These are phyloP conservation scores for Parapsyche elsis DNA, from an alignment of 1,140 invertebrate species.

Conservation along the genomic window DNA sequence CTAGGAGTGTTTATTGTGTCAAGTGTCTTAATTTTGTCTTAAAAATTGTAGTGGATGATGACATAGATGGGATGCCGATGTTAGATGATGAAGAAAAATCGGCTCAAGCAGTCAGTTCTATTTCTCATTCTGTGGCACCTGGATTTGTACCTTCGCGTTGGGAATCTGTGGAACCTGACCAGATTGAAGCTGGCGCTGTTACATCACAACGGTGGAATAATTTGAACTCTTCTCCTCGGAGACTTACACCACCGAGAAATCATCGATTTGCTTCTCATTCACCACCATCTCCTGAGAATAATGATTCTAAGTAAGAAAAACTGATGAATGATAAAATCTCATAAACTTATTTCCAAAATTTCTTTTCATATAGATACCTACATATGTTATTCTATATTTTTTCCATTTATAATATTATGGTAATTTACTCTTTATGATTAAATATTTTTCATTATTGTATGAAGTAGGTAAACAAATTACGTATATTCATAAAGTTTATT, in stretches of 20 bases:
- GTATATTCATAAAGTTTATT: background rate
- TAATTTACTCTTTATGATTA: background rate
- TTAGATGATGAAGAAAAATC: conserved; percentile 63
- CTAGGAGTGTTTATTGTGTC: background rate
- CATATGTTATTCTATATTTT: too few species aligned
- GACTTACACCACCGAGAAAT: conserved; percentile 41
- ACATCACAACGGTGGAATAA: conserved; percentile 90
- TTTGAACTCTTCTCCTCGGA: conserved; percentile 57
- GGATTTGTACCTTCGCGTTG: conserved; percentile 91
- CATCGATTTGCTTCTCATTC: conserved; percentile 23
- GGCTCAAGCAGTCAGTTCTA: conserved; percentile 21
- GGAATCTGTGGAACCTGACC: conserved; percentile 92
- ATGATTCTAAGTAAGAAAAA: conserved; percentile 54
- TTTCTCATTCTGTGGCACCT: conserved; percentile 59
- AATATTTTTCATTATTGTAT: background rate
- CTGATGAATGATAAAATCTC: background rate
- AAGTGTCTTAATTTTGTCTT: conserved; percentile 30
- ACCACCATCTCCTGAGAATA: conserved; percentile 46
- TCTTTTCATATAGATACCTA: too few species aligned
- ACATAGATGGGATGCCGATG: conserved; percentile 85
- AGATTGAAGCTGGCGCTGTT: conserved; percentile 86
- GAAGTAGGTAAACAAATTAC: background rate
- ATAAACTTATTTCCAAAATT: too few species aligned
- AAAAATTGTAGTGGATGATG: conserved; percentile 73
- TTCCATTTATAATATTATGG: too few species aligned